Percentiles rank a stretch among this genome's conserved stretches.
These are phyloP conservation scores for Sceloporus undulatus DNA, from an alignment of 2,113 vertebrate species.

Conservation along the genomic window DNA sequence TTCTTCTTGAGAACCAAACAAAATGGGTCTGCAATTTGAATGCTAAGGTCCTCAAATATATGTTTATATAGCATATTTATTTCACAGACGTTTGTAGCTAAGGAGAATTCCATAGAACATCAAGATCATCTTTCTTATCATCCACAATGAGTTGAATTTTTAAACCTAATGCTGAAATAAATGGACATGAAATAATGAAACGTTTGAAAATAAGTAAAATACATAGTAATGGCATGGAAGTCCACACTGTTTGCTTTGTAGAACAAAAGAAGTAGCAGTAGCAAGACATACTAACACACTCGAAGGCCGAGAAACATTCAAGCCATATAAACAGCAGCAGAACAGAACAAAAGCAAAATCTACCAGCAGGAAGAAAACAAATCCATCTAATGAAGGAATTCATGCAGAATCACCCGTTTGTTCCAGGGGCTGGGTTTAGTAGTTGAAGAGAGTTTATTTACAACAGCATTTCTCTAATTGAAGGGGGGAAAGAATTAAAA, in stretches of 20 bases:
- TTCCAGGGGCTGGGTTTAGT: conserved; percentile 57
- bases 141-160: not conserved
- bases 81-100: not conserved
- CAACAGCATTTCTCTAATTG: conserved; percentile 70
- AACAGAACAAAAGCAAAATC: conserved; percentile 19
- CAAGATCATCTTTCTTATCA: not conserved
- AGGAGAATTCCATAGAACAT: not conserved
- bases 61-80: not conserved
- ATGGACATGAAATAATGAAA: too few species aligned
- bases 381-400: conserved; percentile 27
- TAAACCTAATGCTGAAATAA: not conserved
- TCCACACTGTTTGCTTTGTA: not conserved
- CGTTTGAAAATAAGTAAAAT: too few species aligned
- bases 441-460: conserved; percentile 67
- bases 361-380: not conserved
- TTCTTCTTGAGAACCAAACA: not conserved
- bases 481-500: conserved; percentile 33
- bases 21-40: not conserved
- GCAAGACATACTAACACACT: not conserved
- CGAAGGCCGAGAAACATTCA: conserved; percentile 22
- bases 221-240: conserved; percentile 10
- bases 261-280: not conserved
- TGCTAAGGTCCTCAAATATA: not conserved
- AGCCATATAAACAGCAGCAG: conserved; percentile 14
- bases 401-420: conserved; percentile 77